Base-by-base conservation (phyloP, 2,888 invertebrate species). In the Melinaea marsaeus region DNA sequence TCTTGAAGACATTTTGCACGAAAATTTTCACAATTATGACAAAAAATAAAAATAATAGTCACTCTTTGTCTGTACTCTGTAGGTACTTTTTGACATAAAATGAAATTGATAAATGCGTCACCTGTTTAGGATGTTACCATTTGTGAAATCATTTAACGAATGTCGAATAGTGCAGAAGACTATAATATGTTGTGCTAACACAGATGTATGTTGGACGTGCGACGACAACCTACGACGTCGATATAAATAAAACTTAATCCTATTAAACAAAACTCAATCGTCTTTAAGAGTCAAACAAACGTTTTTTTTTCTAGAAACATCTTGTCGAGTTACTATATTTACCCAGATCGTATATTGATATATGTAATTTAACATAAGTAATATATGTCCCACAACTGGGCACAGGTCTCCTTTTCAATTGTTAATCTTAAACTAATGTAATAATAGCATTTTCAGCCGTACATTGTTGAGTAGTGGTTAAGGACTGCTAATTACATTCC, bases 1-100 rank as follows among this genome's bases (percentile, higher is more conserved):
- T 83, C 96, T 94, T 72, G 96, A 95, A 73, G 97, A 94, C 97
- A 97, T 97, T 88, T 85, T 92, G 76, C 81, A 86, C 84, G 76
- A 79, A 80, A 85, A 85, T 82, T 83, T 83, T 67, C 71, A 69
- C 63, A 76, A 76, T 74, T 72, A 71, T 65, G 67, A 68, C 60
- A 67, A 81, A 84, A 84, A 79, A 80, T 79, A 84, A 81, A 84
- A 87, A 81, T 75, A 74, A 79, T 83, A 83, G 76, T 83, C 83
- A 84, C 83, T 88, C 88, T 90, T 90, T 90, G 90, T 89, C 88
- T 85, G 75, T 61, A 67, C 58, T 89, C 88, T 85, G 75, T 61
- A 67, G 61, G 61, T 77, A 80, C 79, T 86, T 87, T 22, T 87
- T 88, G 88, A 87, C 87, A 85, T 83, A 77, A 74, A 82, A 79